phyloP scores from a whole-genome alignment of 2,888 invertebrate genomes.

The Oscheius onirici region DNA sequence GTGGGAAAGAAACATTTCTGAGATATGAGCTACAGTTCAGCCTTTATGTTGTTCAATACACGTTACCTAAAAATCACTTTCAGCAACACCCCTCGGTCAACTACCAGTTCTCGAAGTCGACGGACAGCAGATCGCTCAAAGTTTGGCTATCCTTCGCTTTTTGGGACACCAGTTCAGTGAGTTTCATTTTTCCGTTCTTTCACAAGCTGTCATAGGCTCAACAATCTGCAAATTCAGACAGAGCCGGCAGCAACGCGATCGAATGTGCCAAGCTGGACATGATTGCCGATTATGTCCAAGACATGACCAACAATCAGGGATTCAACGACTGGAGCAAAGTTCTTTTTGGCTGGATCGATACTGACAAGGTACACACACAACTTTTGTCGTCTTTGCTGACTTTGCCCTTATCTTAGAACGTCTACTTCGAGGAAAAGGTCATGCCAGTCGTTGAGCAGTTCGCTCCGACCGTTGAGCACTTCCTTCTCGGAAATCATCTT shows the following conservation, averaged over 20 bases:
- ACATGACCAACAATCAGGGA: constrained; percentile 37
- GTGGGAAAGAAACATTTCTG: too few species aligned
- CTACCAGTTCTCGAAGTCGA: constrained; percentile 68
- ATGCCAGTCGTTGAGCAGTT: constrained; percentile 58
- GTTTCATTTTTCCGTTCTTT: too few species aligned
- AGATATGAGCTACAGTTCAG: background rate
- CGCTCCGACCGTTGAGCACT: constrained; percentile 62
- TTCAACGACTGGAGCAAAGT: constrained; percentile 47
- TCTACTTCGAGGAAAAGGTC: constrained; percentile 59
- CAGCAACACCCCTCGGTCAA: constrained; percentile 67
- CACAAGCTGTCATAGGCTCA: too few species aligned
- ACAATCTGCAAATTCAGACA: too few species aligned
- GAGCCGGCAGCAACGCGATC: constrained; percentile 53
- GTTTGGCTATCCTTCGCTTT: constrained; percentile 61
- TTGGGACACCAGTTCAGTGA: constrained; percentile 63
- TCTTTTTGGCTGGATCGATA: constrained; percentile 44
- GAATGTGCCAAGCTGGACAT: constrained; percentile 61
- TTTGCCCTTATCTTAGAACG: constrained; percentile 29
- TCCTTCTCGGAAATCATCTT: constrained; percentile 59
- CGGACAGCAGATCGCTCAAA: constrained; percentile 61
- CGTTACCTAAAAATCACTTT: constrained; percentile 9
- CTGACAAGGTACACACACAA: constrained; percentile 34
- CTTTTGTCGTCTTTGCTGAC: background rate
- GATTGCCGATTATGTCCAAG: constrained; percentile 61
- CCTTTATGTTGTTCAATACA: background rate